Percentiles rank a stretch among this genome's conserved stretches.
These are phyloP conservation scores for Carlito syrichta DNA, from an alignment of 2,113 vertebrate genomes.

Conservation along the genomic window DNA sequence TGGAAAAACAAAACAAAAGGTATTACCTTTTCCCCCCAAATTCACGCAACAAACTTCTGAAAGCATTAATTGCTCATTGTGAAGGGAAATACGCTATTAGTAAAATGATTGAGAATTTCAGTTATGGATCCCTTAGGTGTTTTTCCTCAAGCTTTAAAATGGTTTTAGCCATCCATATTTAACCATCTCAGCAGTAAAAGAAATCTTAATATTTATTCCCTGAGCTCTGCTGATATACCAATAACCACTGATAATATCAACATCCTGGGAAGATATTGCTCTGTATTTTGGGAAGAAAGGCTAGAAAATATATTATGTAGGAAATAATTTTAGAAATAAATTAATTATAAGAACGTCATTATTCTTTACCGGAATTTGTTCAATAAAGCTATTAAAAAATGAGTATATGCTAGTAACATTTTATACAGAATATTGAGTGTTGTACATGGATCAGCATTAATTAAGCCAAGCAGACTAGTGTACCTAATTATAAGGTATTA, in stretches of 20 bases:
- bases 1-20: neutral
- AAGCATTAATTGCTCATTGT: neutral
- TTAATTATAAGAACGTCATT: neutral
- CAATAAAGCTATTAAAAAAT: neutral
- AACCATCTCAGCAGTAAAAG: neutral
- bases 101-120: neutral
- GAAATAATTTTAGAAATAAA: slow-evolving; percentile 30
- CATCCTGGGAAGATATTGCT: neutral
- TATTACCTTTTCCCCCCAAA: neutral
- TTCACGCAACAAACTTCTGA: neutral
- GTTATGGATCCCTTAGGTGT: neutral
- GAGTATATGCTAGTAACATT: neutral
- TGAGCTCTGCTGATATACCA: neutral
- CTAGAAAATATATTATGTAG: neutral
- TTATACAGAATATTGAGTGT: neutral
- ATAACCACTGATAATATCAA: neutral
- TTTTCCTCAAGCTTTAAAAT: slow-evolving; percentile 27
- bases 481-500: slow-evolving; percentile 7
- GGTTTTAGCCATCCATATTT: neutral
- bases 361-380: neutral
- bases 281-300: neutral
- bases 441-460: slow-evolving; percentile 25
- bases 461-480: slow-evolving; percentile 12
- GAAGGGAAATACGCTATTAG: neutral
- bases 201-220: slow-evolving; percentile 7